phyloP scores from a whole-genome alignment of 2,113 vertebrate genomes.

The Phoenicopterus ruber region DNA sequence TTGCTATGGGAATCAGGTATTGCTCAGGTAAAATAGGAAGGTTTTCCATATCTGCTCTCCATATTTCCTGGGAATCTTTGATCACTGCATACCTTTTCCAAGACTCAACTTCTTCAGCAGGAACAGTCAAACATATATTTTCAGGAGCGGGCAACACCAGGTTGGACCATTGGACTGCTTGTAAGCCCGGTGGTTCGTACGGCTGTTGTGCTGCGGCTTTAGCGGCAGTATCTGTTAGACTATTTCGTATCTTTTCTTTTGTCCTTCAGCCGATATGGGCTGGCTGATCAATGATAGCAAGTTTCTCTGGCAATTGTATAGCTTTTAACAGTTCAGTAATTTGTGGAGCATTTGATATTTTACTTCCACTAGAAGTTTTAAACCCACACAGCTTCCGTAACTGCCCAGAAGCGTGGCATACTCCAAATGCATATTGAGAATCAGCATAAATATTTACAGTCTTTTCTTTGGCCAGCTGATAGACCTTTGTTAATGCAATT shows the following conservation, averaged over 20 bases:
- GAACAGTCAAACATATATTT: not conserved
- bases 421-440: not conserved
- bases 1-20: not conserved
- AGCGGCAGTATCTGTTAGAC: not conserved
- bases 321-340: not conserved
- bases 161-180: not conserved
- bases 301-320: not conserved
- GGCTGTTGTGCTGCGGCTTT: not conserved
- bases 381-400: not conserved
- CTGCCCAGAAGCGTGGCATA: not conserved
- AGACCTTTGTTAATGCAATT: not conserved
- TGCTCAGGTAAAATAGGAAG: not conserved
- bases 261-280: not conserved
- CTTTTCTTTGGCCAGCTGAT: not conserved
- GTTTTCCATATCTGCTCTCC: not conserved
- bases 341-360: not conserved
- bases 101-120: not conserved
- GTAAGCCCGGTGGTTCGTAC: rapidly evolving
- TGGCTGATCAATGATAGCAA: not conserved
- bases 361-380: not conserved
- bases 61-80: not conserved
- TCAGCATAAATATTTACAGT: not conserved
- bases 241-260: not conserved
- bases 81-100: not conserved
- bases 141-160: not conserved